Conservation (phyloP, 2,113 vertebrate species). For the Phalacrocorax carbo region DNA sequence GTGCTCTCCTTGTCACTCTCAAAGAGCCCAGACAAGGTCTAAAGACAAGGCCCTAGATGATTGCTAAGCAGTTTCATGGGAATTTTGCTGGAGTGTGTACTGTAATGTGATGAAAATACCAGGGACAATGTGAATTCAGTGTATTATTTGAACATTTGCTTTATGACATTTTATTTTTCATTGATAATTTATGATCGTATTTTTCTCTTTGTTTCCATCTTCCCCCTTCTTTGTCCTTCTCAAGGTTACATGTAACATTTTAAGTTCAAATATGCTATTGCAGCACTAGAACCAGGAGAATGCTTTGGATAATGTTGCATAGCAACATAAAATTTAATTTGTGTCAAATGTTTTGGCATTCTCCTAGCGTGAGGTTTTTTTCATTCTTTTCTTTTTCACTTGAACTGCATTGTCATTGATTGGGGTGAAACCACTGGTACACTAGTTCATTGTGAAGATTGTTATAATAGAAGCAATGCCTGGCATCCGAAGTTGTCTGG, state of each 20-base stretch:
- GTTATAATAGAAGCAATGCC: background rate
- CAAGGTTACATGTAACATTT: background rate
- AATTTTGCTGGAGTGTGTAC: background rate
- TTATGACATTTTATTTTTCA: constrained; percentile 2
- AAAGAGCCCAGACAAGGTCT: background rate
- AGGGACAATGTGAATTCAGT: background rate
- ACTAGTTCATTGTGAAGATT: background rate
- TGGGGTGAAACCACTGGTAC: background rate
- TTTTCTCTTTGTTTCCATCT: constrained; percentile 30
- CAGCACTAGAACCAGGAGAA: background rate
- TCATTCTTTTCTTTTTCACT: constrained; percentile 28
- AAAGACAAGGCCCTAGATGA: background rate
- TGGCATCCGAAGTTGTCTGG: background rate
- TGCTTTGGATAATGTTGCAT: constrained; percentile 46
- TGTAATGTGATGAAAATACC: constrained; percentile 5
- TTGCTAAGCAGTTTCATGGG: background rate
- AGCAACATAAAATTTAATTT: constrained; percentile 45
- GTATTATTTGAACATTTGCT: background rate
- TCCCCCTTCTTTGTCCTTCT: background rate
- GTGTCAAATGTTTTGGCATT: constrained; percentile 40
- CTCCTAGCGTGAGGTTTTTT: background rate
- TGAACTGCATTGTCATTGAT: background rate
- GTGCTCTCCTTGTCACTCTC: background rate
- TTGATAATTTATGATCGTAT: background rate
- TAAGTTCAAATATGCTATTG: constrained; percentile 1